phyloP scores from a whole-genome alignment of 2,113 vertebrate species.

The Drymodes brunneopygia region DNA sequence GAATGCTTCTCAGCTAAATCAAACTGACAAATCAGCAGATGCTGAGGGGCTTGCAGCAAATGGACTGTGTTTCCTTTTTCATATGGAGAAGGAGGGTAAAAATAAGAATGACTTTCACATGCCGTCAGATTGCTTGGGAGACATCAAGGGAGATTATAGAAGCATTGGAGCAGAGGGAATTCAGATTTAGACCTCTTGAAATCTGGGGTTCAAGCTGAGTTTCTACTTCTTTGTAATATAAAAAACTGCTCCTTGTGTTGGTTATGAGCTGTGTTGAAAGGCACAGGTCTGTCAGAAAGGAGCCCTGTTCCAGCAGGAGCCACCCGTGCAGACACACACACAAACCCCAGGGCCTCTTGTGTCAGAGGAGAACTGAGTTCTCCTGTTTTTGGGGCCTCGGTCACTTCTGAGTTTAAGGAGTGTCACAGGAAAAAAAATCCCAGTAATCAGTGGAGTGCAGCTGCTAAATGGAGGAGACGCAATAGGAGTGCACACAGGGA shows the following conservation, averaged over 20 bases:
- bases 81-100: constrained; percentile 39
- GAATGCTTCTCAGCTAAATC: constrained; percentile 55
- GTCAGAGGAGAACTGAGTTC: not conserved
- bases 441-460: not conserved
- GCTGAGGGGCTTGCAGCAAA: constrained; percentile 55
- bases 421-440: not conserved
- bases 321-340: no score
- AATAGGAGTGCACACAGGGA: rapidly evolving
- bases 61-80: constrained; percentile 31
- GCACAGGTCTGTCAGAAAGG: no score
- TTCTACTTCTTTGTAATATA: not conserved
- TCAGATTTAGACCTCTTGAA: constrained; percentile 4
- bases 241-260: no score
- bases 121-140: constrained; percentile 39
- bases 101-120: constrained; percentile 58
- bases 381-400: not conserved
- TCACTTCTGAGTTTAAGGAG: no score
- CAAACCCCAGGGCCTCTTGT: not conserved
- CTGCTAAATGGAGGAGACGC: not conserved
- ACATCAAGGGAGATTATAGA: not conserved
- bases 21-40: constrained; percentile 70
- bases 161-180: constrained; percentile 12
- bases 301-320: no score
- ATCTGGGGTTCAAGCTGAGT: not conserved
- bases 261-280: no score